Base-by-base conservation (phyloP, 2,113 vertebrate species). In the Ceyx margarethae region DNA sequence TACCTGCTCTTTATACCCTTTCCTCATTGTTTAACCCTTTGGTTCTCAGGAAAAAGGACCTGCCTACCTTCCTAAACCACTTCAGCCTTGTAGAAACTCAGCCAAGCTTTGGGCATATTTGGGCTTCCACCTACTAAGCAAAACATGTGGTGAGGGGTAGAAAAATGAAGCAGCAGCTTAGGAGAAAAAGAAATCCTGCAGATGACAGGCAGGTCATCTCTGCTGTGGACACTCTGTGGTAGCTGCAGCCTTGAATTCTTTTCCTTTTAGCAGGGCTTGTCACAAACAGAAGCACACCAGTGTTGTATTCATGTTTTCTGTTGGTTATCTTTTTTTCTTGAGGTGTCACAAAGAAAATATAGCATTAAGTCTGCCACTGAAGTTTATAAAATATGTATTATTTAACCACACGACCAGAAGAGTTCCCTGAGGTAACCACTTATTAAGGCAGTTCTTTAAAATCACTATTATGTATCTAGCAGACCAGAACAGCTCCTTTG, bases 371-470 rank as follows among this genome's bases (percentile, higher is more conserved):
- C 87, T 90, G 83, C 60, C 35, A 82, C n/a, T 71, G 75, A 81
- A 90, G 73, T 87, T 91, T 76, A 94, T 85, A 95, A 92, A 91
- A 87, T 78, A 94, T 73, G 88, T 65, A 92, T 93, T 89, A 91
- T 91, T 94, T 92, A 83, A 92, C 76, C 87, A 92, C 72, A 82
- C 4, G 4, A 87, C 67, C 67, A 83, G 79, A 92, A 91, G 61
- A 86, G 78, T 31, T 95, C 95, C 94, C 94, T 86, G 73, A 92
- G 89, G 89, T 67, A 94, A 81, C 46, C 0, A 0, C 73, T 96
- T 94, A 94, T 92, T 93, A 93, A 95, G 81, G 78, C 66, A 94
- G 68, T 85, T 85, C 87, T 93, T 96, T 93, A 94, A 92, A 96
- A 95, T 90, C 91, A 91, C 66, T 91, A 77, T 95, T 92, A 94